These are phyloP conservation scores for Ophraella communa DNA, from an alignment of 2,888 invertebrate genomes.

Conservation along the genomic window DNA sequence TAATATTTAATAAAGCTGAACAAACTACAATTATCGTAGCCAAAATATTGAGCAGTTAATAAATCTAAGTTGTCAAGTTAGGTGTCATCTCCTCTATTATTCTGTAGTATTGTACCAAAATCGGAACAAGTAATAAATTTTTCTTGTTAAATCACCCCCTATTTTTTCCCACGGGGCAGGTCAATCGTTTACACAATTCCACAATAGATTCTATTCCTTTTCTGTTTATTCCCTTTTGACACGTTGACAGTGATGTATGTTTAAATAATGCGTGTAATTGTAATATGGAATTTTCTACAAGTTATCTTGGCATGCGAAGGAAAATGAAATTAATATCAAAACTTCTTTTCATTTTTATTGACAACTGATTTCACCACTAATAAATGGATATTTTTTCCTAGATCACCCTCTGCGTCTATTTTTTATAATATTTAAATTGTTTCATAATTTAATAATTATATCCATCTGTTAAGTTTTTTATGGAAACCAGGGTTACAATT, in stretches of 20 bases:
- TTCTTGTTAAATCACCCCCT: neutral
- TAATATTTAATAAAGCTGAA: neutral
- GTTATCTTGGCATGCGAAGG: neutral
- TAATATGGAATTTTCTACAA: neutral
- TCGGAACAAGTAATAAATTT: constrained; percentile 7
- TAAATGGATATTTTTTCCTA: too few species aligned
- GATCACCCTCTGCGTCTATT: too few species aligned
- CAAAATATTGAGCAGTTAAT: neutral
- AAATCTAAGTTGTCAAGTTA: neutral
- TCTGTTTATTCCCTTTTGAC: neutral
- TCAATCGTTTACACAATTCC: neutral
- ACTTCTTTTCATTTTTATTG: too few species aligned
- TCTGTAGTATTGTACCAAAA: neutral
- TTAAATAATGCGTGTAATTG: neutral
- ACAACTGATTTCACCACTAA: too few species aligned
- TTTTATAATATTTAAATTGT: too few species aligned
- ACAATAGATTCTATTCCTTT: neutral
- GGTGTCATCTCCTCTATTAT: neutral
- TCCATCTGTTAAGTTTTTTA: too few species aligned
- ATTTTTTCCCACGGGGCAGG: constrained; percentile 2
- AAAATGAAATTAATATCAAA: neutral
- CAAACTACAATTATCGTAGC: neutral
- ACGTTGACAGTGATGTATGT: neutral
- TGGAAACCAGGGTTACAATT: too few species aligned
- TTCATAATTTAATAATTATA: too few species aligned